Conservation (phyloP, 2,113 vertebrate species). For the Saguinus midas region DNA sequence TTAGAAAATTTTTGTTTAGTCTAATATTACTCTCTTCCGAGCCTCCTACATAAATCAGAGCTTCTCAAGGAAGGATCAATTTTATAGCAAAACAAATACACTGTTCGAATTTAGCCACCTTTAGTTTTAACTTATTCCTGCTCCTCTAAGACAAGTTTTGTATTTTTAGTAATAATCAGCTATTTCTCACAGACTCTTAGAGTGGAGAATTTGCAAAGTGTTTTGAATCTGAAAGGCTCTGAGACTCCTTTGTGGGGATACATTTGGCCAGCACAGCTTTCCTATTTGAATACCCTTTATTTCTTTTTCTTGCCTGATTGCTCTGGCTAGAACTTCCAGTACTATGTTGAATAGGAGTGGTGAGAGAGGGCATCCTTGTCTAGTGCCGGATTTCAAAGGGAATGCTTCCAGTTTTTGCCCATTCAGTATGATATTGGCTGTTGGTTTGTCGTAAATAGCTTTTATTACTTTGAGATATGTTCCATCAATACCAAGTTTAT, state of each 20-base stretch:
- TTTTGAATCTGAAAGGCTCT: neutral
- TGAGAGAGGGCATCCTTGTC: no score
- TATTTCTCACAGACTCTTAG: neutral
- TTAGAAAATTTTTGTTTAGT: conserved; percentile 3
- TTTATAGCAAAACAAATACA: conserved; percentile 19
- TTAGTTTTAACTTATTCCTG: neutral
- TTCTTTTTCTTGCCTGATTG: no score
- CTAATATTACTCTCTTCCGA: neutral
- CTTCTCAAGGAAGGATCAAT: neutral
- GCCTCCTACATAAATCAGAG: neutral
- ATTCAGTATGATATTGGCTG: no score
- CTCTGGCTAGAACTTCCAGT: no score
- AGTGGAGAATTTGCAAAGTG: neutral
- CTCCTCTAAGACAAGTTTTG: conserved; percentile 15
- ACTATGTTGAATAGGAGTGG: no score
- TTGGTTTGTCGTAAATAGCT: no score
- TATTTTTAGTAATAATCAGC: conserved; percentile 7
- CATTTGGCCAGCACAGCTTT: fast-evolving
- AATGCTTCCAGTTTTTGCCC: no score
- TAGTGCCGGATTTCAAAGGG: no score
- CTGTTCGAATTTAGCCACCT: neutral
- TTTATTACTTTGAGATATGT: no score
- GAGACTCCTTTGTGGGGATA: neutral
- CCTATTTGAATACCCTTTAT: no score
- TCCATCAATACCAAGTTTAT: no score